A percentile compares a stretch with the other conserved stretches of the same genome.
Conservation (phyloP, 2,797 vertebrate genomes). For the Peromyscus aztecus region DNA sequence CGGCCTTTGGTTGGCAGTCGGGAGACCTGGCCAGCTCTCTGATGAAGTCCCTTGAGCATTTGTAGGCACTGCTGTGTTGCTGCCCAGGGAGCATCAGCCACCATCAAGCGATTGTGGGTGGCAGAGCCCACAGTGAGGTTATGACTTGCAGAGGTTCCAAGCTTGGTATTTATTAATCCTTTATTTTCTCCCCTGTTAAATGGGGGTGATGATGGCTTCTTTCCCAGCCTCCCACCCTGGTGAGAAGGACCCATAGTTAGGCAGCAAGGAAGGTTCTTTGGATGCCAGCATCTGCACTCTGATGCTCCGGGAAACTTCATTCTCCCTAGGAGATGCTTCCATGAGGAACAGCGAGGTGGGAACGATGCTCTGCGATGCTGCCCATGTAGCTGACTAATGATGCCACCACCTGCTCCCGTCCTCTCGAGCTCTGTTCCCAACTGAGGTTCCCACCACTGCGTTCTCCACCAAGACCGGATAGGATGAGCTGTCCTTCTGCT, state of each 20-base stretch:
- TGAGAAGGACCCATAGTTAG: not conserved
- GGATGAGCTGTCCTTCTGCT: not conserved
- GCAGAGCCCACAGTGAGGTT: not conserved
- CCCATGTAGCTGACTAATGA: rapidly evolving
- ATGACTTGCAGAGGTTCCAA: not conserved
- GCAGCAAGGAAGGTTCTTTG: not conserved
- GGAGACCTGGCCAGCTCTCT: not conserved
- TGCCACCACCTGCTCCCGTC: rapidly evolving
- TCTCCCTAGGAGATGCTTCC: not conserved
- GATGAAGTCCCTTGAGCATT: not conserved
- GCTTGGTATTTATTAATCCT: not conserved
- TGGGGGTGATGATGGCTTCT: rapidly evolving
- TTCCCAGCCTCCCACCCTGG: not conserved
- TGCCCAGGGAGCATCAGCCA: not conserved
- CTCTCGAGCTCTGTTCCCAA: not conserved
- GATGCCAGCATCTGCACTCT: rapidly evolving
- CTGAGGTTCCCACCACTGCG: not conserved
- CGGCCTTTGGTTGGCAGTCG: not conserved
- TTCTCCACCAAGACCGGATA: rapidly evolving
- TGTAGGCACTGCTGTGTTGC: not conserved
- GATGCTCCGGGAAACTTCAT: not conserved
- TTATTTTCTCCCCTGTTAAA: not conserved
- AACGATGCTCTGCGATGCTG: not conserved
- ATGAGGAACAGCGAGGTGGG: not conserved
- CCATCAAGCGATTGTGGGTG: rapidly evolving